Evolutionary conservation across 2,113 vertebrate genomes (phyloP).

Genomic region (Thamnaconus septentrionalis): DNA sequence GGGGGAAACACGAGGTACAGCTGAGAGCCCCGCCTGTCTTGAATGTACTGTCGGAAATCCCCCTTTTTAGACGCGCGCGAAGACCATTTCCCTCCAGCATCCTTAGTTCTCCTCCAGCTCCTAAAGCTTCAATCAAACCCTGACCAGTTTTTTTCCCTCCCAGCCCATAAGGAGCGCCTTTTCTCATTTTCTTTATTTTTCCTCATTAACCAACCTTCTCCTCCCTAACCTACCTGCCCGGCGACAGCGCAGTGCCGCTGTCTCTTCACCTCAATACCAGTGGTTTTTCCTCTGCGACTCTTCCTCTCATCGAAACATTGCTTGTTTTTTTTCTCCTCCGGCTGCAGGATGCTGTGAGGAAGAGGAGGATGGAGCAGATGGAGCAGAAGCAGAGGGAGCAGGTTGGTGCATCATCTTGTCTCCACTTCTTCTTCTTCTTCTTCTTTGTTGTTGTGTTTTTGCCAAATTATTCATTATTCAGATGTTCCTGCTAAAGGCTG

Average conservation of each 20-base stretch:
- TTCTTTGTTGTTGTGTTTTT: not conserved
- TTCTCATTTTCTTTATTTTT: conserved; percentile 7
- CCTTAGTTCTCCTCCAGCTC: conserved; percentile 10
- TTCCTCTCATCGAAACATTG: conserved; percentile 4
- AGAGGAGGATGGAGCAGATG: conserved; percentile 82
- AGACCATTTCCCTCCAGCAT: conserved; percentile 12
- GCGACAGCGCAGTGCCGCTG: conserved; percentile 30
- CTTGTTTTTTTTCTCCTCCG: conserved; percentile 17
- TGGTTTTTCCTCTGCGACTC: not conserved
- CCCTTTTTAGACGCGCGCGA: conserved; percentile 13
- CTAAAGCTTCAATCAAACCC: conserved; percentile 5
- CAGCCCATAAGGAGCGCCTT: not conserved
- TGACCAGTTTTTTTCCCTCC: not conserved
- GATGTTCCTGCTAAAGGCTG: conserved; percentile 86
- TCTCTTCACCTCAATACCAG: conserved; percentile 2
- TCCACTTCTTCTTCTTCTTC: not conserved
- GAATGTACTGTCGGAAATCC: not conserved
- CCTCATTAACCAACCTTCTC: conserved; percentile 39
- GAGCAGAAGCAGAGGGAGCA: conserved; percentile 89
- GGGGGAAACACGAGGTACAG: conserved; percentile 88
- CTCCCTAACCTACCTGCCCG: conserved; percentile 31
- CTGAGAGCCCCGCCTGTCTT: conserved; percentile 51
- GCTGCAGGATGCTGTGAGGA: conserved; percentile 84
- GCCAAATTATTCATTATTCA: conserved; percentile 54
- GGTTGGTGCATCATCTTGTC: conserved; percentile 61